Evolutionary conservation across 2,888 invertebrate genomes (phyloP), one percentile per base, ranked within the genome.

Genomic region (Caenorhabditis sp.): DNA sequence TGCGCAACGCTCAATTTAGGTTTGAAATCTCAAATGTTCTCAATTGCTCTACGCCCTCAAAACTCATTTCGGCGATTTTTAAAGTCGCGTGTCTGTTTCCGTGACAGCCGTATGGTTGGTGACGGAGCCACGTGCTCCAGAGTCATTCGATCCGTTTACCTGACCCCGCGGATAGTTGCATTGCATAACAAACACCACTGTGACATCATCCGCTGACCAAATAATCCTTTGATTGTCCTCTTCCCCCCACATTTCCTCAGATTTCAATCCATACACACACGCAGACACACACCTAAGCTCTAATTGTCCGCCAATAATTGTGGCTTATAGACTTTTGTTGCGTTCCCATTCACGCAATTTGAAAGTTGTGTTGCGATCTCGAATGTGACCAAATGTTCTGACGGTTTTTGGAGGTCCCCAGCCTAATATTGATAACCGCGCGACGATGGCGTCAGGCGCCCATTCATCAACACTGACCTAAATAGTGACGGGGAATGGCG

Each of bases 171-270:
- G 9, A 13, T 35, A 35, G 9, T 35, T 35, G 35, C 48, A n/a
- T 74, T 74, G 66, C 74, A 74, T 39, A 74, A 74, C 61, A 74
- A 74, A 74, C 73, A 74, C 53, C 45, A 58, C 66, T 50, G 63
- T 72, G 63, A 63, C 72, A 58, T 72, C 63, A 72, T 35, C 30
- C 68, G 56, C 68, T 68, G 58, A 24, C 68, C 68, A 68, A 68
- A 68, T 72, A 61, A 72, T 72, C 71, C 56, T 5, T 39, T 55
- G 71, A 71, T 71, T 71, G 61, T 24, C 20, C n/a, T n/a, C n/a
- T n/a, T n/a, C n/a, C 22, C n/a, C 30, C 35, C 20, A 24, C 13
- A 24, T 27, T 20, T 22, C 35, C 30, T 72, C 63, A 26, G 48
- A 63, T 63, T 63, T 58, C 71, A 53, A 55, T 55, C 45, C 24